phyloP scores from a whole-genome alignment of 2,888 invertebrate genomes.

The Drosophila mercatorum region DNA sequence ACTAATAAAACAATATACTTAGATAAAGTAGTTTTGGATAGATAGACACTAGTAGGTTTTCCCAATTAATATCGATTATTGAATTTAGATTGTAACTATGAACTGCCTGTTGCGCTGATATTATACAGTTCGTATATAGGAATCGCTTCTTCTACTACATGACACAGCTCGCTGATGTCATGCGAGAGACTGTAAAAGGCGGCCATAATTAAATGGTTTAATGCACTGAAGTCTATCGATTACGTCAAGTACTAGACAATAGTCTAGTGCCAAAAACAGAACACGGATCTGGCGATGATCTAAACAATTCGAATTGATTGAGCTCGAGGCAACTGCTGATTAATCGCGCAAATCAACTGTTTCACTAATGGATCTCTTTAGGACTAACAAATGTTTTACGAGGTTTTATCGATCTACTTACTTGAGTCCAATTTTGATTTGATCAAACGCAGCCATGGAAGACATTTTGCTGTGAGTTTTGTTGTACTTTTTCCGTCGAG shows the following conservation, averaged over 20 bases:
- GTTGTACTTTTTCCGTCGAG: conserved; percentile 14
- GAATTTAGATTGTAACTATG: not conserved
- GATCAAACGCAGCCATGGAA: conserved; percentile 82
- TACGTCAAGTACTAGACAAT: conserved; percentile 20
- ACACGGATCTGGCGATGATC: conserved; percentile 30
- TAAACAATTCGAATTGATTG: not conserved
- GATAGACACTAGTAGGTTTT: not conserved
- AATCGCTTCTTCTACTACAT: conserved; percentile 10
- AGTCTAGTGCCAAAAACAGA: conserved; percentile 9
- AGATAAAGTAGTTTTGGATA: not conserved
- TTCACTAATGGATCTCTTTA: not conserved
- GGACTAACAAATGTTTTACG: not conserved
- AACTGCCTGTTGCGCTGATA: not conserved
- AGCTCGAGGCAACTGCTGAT: too few species aligned
- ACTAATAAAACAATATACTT: not conserved
- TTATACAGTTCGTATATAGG: not conserved
- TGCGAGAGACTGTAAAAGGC: conserved; percentile 12
- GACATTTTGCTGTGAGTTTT: conserved; percentile 70
- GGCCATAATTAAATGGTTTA: conserved; percentile 14
- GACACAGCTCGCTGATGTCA: conserved; percentile 56
- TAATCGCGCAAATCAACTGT: not conserved
- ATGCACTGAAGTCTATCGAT: conserved; percentile 19
- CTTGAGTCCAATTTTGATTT: conserved; percentile 83
- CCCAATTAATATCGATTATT: not conserved
- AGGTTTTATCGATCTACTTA: conserved; percentile 59